Percentiles rank a stretch among this genome's conserved stretches.
These are phyloP conservation scores for Drosophila eugracilis DNA, from an alignment of 1,140 invertebrate genomes.

Conservation along the genomic window DNA sequence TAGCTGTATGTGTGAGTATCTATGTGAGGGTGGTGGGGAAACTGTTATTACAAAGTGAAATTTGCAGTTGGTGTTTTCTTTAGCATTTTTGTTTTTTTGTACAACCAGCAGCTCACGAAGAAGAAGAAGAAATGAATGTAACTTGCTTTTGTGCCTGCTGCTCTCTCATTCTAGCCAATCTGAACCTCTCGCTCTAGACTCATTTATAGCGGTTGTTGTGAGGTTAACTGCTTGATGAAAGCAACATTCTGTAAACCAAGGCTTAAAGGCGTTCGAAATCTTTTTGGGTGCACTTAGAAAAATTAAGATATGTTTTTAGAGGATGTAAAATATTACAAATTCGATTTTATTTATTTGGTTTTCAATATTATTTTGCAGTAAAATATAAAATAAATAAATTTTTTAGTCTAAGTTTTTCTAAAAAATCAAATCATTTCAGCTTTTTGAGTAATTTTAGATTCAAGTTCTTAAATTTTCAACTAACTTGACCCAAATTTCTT, in stretches of 20 bases:
- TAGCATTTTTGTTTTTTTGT: conserved; percentile 25
- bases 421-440: no score
- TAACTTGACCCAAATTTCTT: neutral
- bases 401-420: no score
- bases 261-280: conserved; percentile 36
- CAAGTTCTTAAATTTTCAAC: no score
- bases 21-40: conserved; percentile 14
- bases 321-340: neutral
- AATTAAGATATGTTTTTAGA: neutral
- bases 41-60: conserved; percentile 69
- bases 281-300: neutral
- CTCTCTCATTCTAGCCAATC: neutral
- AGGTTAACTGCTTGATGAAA: conserved; percentile 63
- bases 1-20: conserved; percentile 5
- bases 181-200: conserved; percentile 4
- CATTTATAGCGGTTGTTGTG: conserved; percentile 26
- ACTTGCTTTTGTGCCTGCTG: conserved; percentile 16
- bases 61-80: conserved; percentile 57
- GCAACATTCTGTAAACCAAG: conserved; percentile 62
- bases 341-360: neutral
- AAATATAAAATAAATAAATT: no score
- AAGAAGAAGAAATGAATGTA: no score
- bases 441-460: no score
- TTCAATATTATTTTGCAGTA: no score
- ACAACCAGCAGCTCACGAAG: neutral